Evolutionary conservation across 64 coral and sea anemone species (phyloP).

Genomic region (Montipora foliosa): DNA sequence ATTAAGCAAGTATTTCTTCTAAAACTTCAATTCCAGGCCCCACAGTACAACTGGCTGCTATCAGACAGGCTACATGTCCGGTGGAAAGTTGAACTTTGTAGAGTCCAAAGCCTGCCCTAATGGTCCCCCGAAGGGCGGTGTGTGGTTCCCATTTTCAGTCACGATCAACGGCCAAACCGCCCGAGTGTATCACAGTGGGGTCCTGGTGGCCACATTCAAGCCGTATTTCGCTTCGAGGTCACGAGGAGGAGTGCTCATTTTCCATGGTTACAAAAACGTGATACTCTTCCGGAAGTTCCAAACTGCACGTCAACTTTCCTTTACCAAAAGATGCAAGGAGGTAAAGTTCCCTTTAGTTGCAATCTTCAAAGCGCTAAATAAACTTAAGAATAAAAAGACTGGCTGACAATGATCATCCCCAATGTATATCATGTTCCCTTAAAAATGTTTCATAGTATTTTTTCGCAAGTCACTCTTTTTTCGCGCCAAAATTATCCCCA

Average conservation of each 20-base stretch:
- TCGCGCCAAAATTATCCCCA: too few species aligned
- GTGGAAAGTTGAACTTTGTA: conserved; percentile 14
- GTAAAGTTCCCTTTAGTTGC: background rate
- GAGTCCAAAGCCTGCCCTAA: conserved; percentile 44
- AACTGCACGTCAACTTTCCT: background rate
- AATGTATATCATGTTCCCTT: too few species aligned
- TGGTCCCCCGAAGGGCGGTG: conserved; percentile 61
- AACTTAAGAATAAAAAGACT: too few species aligned
- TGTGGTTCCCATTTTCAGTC: conserved; percentile 46
- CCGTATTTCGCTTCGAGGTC: background rate
- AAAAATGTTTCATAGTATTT: too few species aligned
- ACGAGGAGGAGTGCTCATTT: conserved; percentile 10
- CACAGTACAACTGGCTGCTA: conserved; percentile 41
- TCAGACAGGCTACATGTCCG: conserved; percentile 65
- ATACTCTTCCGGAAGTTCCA: conserved; percentile 17
- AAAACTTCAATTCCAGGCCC: background rate
- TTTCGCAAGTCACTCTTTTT: too few species aligned
- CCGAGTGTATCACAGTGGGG: background rate
- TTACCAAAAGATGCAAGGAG: conserved; percentile 11
- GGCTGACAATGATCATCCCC: too few species aligned
- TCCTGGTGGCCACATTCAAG: conserved; percentile 22
- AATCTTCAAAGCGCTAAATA: too few species aligned
- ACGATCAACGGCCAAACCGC: background rate
- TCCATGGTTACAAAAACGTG: conserved; percentile 34
- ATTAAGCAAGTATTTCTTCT: too few species aligned